Base-by-base conservation (phyloP, 2,113 vertebrate species). In the Pelvicachromis taeniatus region DNA sequence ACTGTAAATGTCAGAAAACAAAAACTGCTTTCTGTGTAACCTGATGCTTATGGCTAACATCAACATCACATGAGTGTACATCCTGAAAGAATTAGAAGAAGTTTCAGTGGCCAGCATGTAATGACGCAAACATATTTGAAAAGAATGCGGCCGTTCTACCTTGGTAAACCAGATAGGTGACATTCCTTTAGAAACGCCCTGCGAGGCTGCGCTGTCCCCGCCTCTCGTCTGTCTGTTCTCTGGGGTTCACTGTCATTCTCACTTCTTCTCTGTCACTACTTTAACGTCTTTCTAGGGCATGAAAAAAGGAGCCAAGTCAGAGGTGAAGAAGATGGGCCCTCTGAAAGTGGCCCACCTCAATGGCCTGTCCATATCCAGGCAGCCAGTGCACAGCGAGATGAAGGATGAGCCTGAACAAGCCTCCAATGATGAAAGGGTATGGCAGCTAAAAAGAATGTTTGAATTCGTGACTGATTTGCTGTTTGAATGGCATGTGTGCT, bases 351-450 rank as follows among this genome's bases (percentile, higher is more conserved):
- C 97, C 42, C 97, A 97, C 13, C 96, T 98, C 7, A 99, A 99
- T 42, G 99, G 99, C 73, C 95, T 99, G 48, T 96, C 97, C 0
- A 90, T 97, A 82, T 97, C 97, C 29, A 95, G 97, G 79, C 91
- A 97, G 92, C 97, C 97, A 17, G 78, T 97, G 87, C 95, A 96
- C 3, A 96, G 96, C 53, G 97, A 97, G 80, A 92, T 95, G 19
- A 97, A 96, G 91, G 97, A 98, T 17, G 97, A 98, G 82, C 94
- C 97, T 1, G 96, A 96, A 50, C 95, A 94, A 91, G 96, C 97
- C 9, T 98, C 97, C 7, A 97, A 99, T 35, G 98, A 99, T 33
- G 98, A 99, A 89, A 92, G 97, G 96, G 99, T 99, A 96, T 0
- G 95, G 6, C 42, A 2, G 7, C 17, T 33, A 2, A 33, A 1